phyloP scores from a whole-genome alignment of 2,113 vertebrate genomes.

The Cairina moschata region DNA sequence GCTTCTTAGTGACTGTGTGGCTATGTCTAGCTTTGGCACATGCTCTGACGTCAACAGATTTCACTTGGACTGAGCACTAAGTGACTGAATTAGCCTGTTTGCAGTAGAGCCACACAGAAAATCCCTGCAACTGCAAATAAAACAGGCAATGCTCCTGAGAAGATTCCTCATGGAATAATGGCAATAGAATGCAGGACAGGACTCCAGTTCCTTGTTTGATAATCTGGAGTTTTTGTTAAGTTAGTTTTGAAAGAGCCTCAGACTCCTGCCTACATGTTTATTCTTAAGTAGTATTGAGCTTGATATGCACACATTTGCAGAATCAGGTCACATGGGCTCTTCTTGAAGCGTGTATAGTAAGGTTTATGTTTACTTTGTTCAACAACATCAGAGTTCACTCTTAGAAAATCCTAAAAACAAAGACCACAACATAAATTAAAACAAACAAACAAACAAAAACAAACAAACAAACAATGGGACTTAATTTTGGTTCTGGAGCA shows the following conservation, averaged over 20 bases:
- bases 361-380: neutral
- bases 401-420: neutral
- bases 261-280: neutral
- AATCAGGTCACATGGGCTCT: neutral
- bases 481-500: neutral
- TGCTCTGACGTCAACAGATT: neutral
- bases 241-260: neutral
- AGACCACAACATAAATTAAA: too few relatives aligned
- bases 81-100: neutral
- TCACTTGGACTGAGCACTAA: neutral
- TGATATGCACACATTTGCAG: neutral
- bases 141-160: neutral
- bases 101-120: neutral
- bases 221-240: neutral
- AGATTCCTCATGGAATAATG: neutral
- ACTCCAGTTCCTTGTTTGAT: neutral
- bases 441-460: too few relatives aligned
- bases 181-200: neutral
- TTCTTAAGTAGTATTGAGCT: neutral
- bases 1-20: neutral
- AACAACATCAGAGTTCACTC: neutral
- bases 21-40: neutral
- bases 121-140: neutral
- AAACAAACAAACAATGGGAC: neutral
- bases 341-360: neutral